Evolutionary conservation across 1,140 invertebrate species (phyloP), one percentile per base, ranked within the genome.

Genomic region (Geopemphigus sp.): DNA sequence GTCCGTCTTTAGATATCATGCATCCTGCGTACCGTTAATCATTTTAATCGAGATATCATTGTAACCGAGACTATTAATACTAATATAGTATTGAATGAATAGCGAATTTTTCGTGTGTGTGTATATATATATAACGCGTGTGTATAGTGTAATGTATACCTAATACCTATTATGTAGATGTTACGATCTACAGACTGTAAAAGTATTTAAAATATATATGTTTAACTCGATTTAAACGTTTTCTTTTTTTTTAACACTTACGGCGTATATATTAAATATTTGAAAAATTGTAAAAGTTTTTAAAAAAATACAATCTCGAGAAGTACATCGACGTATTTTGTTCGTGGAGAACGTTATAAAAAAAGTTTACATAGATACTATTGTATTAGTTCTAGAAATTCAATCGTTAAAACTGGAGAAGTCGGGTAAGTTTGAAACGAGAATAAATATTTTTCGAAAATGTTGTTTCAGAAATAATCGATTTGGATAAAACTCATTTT

Each of bases 1-100:
- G 1, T 59, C 45, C 1, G 45, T 76, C 24, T 24, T 59, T 14
- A 22, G 22, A 45, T 61, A 39, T 6, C 32, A n/a, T 78, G 4
- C 17, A 39, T 24, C 1, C 0, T 10, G n/a, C 29, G 17, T 19
- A 59, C 54, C 32, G 57, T 78, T 47, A 78, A 78, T 78, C 45
- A 76, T 50, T 59, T n/a, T 74, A 74, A 68, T 68, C n/a, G 19
- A 74, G 54, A 74, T 54, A 56, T 39, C 50, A 72, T 57, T 74
- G 29, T 8, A 39, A 3, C 5, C 5, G 19, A n/a, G 6, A 64
- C 17, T 5, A 53, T 53, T 53, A 53, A 29, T 70, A 53, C n/a
- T 53, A 17, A 3, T 8, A 70, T 29, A 53, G 47, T 70, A 53
- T 29, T 53, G 6, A 70, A 50, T 53, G 1, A 66, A 45, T 45